Evolutionary conservation across 2,797 vertebrate genomes (phyloP).

Genomic region (Emydoidea blandingii): DNA sequence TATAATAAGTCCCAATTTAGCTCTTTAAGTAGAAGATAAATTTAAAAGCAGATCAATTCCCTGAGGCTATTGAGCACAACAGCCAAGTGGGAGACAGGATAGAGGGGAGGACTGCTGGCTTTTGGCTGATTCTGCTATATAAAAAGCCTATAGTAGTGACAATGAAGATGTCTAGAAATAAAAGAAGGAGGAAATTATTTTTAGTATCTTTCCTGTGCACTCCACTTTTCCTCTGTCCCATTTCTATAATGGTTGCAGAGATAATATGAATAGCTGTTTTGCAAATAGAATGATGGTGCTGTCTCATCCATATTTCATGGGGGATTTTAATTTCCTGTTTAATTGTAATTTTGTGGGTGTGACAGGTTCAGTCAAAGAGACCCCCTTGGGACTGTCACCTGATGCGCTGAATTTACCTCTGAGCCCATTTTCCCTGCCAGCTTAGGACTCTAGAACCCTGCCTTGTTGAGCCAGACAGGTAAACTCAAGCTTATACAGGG

Average conservation of each 20-base stretch:
- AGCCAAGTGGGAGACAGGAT: neutral
- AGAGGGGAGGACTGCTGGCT: neutral
- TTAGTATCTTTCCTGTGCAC: neutral
- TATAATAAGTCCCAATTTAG: neutral
- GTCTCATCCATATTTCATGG: neutral
- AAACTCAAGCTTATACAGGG: no score
- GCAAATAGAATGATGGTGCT: neutral
- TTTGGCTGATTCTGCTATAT: neutral
- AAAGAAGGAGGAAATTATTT: neutral
- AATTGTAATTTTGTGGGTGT: neutral
- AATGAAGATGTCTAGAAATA: neutral
- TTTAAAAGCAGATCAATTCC: neutral
- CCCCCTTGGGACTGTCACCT: no score
- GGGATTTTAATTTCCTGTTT: neutral
- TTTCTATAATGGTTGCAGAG: neutral
- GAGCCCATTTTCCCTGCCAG: no score
- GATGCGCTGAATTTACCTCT: no score
- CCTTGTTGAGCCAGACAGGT: no score
- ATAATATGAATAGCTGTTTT: neutral
- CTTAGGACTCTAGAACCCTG: no score
- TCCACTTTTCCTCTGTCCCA: neutral
- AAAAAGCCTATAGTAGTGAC: neutral
- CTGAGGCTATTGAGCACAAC: neutral
- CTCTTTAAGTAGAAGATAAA: slow-evolving; percentile 30
- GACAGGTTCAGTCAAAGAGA: no score